Base-by-base conservation (phyloP, 2,113 vertebrate genomes). In the Melierax canorus region DNA sequence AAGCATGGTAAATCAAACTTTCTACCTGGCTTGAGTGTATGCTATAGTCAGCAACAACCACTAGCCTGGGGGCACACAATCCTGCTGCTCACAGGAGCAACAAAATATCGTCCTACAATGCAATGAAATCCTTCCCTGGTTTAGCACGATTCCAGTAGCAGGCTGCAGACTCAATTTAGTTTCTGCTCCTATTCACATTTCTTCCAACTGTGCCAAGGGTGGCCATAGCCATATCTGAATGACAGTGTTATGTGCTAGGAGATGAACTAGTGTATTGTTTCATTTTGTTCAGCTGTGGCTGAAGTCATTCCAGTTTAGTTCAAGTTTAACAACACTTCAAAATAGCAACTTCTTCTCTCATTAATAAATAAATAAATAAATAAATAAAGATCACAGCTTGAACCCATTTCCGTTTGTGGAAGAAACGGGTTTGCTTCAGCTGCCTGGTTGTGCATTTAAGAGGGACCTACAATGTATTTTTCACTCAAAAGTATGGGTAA, bases 221-320 rank as follows among this genome's bases (percentile, higher is more conserved):
- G 69, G 80, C 84, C 48, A 56, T 36, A 56, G 89, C 41, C 81
- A 74, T 87, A 67, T 89, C 84, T 97, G 94, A 96, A 96, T 92
- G 84, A 84, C 84, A 81, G 64, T 78, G 87, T 94, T 96, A 92
- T 94, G 79, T 68, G 27, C 60, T 51, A 39, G 51, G 76, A 85
- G 73, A 96, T 91, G 96, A 97, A 96, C 51, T 64, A 74, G 73
- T 77, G 8, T 89, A 89, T 91, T 94, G 96, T 96, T 92, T 81
- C 64, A 92, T 94, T 92, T 89, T 95, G 80, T 91, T 96, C 91
- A 96, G 89, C 93, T 97, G 91, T 32, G 83, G 84, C 93, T 92
- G 90, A 95, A 95, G 84, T 96, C 91, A 89, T 96, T 92, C 46
- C 73, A 64, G n/a, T 83, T 86, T 94, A 86, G 43, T 77, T 91